These are phyloP conservation scores for Poeciliopsis infans DNA, from an alignment of 2,797 vertebrate genomes.

Conservation along the genomic window DNA sequence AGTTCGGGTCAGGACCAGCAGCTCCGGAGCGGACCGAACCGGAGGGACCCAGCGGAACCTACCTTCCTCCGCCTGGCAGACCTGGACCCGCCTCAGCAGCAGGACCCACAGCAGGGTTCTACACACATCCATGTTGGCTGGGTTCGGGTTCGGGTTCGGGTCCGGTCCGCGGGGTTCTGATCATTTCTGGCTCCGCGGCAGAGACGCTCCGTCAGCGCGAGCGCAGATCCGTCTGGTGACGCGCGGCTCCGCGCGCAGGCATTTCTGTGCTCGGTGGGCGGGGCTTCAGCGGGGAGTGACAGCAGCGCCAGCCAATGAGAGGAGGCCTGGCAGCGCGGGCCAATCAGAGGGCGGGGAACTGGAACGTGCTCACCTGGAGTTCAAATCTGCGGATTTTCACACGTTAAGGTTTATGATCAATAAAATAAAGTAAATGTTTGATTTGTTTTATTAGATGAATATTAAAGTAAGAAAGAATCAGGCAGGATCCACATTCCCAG, in stretches of 20 bases:
- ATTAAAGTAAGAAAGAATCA: no score
- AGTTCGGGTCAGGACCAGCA: not conserved
- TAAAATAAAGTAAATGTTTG: no score
- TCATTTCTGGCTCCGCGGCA: conserved; percentile 79
- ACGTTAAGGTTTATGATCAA: no score
- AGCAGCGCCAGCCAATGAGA: conserved; percentile 59
- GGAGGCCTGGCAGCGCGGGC: conserved; percentile 39
- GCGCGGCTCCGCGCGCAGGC: conserved; percentile 34
- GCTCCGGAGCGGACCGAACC: not conserved
- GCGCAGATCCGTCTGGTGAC: conserved; percentile 65
- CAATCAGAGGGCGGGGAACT: conserved; percentile 57
- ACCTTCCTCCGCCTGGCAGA: conserved; percentile 80
- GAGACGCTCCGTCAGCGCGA: conserved; percentile 49
- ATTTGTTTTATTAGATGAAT: no score
- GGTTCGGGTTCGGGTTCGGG: not conserved
- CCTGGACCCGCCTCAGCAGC: conserved; percentile 62
- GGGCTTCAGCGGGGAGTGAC: conserved; percentile 67
- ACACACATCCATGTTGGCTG: conserved; percentile 81
- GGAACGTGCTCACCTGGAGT: conserved; percentile 61
- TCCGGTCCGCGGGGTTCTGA: conserved; percentile 76
- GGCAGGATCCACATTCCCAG: no score
- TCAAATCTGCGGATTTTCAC: not conserved
- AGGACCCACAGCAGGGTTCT: conserved; percentile 82
- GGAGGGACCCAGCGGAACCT: conserved; percentile 18
- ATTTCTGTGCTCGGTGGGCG: conserved; percentile 77